Evolutionary conservation across 2,797 vertebrate species (phyloP).

Genomic region (Gambelia wislizenii): DNA sequence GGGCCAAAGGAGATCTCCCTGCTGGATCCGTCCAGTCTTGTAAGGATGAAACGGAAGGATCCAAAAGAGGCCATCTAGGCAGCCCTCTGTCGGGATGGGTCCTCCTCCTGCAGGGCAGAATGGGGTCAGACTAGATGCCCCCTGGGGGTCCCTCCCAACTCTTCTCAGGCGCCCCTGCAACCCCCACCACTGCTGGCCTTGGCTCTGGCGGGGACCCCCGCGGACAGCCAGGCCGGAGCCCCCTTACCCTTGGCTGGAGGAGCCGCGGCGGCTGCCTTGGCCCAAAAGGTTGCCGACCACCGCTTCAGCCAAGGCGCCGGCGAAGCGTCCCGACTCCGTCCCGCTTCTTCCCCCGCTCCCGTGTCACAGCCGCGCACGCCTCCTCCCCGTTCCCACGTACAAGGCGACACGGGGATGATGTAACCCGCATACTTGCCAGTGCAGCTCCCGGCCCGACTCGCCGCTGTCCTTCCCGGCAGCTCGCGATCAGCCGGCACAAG

Average conservation of each 20-base stretch:
- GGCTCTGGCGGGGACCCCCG: too few relatives aligned
- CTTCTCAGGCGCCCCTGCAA: too few relatives aligned
- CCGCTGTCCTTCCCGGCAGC: slow-evolving; percentile 42
- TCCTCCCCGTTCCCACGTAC: slow-evolving; percentile 40
- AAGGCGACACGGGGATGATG: background rate
- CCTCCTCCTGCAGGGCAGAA: too few relatives aligned
- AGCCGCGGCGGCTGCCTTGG: background rate
- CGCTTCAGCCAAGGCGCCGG: background rate
- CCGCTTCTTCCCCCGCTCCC: background rate
- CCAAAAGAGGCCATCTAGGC: too few relatives aligned
- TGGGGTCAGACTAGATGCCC: too few relatives aligned
- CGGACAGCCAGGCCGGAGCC: background rate
- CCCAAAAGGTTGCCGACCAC: background rate
- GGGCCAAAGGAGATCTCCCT: too few relatives aligned
- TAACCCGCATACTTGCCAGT: slow-evolving; percentile 57
- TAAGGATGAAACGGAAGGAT: too few relatives aligned
- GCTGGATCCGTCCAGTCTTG: too few relatives aligned
- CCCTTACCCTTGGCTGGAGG: background rate
- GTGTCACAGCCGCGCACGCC: background rate
- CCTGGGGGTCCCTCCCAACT: too few relatives aligned
- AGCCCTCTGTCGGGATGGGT: too few relatives aligned
- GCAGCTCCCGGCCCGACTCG: slow-evolving; percentile 20
- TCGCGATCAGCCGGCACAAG: background rate
- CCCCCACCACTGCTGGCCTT: too few relatives aligned
- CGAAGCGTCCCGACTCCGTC: background rate